These are phyloP conservation scores for Eupithecia tripunctaria DNA, from an alignment of 2,888 invertebrate species.

Conservation along the genomic window DNA sequence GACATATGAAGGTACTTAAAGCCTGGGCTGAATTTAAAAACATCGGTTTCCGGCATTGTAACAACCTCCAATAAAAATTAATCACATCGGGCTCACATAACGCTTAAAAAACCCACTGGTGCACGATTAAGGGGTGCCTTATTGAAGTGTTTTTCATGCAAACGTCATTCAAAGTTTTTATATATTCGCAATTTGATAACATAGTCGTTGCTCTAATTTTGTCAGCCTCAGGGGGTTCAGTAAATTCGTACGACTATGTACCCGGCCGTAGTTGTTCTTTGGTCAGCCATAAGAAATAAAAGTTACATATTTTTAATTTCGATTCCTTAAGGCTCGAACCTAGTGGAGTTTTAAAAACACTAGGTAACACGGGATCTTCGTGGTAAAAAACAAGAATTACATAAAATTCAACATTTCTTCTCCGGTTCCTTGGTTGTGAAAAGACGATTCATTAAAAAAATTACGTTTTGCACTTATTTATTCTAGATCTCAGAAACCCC, in stretches of 20 bases:
- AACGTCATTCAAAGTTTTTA: not conserved
- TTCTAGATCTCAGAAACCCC: no score
- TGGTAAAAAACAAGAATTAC: no score
- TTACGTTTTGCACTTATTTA: no score
- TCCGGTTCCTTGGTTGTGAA: no score
- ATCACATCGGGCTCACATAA: constrained; percentile 44
- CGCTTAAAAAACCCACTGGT: constrained; percentile 60
- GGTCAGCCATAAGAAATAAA: not conserved
- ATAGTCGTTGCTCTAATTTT: not conserved
- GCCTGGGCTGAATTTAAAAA: constrained; percentile 34
- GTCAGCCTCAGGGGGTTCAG: not conserved
- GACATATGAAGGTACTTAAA: constrained; percentile 3
- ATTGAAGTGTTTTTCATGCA: constrained; percentile 10
- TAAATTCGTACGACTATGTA: no score
- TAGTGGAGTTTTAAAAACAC: no score
- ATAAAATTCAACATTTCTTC: no score
- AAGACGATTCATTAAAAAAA: no score
- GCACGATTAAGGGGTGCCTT: constrained; percentile 57
- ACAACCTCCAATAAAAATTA: constrained; percentile 47
- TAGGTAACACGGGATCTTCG: no score
- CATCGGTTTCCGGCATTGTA: constrained; percentile 37
- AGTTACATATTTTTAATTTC: no score
- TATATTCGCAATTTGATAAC: not conserved
- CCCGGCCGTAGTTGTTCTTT: no score
- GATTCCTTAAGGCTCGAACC: no score